Evolutionary conservation across 2,797 vertebrate genomes (phyloP), one percentile per base, ranked within the genome.

Genomic region (Staurois parvus): DNA sequence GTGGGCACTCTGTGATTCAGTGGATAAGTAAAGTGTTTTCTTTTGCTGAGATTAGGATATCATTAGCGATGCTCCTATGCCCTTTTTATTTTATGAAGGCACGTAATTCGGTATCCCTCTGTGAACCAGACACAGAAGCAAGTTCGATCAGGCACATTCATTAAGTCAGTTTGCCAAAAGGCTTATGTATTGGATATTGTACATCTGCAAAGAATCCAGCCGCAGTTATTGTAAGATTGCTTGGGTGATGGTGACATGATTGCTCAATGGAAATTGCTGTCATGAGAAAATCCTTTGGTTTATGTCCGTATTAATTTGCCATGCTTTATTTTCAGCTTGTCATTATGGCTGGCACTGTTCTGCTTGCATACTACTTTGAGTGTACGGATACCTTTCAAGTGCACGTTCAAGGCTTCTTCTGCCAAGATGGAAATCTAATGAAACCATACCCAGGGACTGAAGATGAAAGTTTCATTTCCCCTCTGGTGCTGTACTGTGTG

Each of bases 331-430:
- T 96, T 93, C 97, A 99, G 98, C 95, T 99, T 66, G 97, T 99
- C 93, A 99, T 99, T 93, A 99, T 99, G 97, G 97, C 98, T 59
- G 97, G 97, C 90, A 99, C 97, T 17, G 96, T 98, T 91, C 93
- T 99, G 92, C 94, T 99, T 84, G 96, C 97, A 89, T 99, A 99
- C 95, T 99, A 99, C 94, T 97, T 99, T 85, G 98, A 99, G 91
- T 99, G 97, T 95, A 99, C 98, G 0, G 95, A 98, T 92, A 96
- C 96, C 88, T 99, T 99, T 88, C 94, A 97, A 89, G 96, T 99
- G 89, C 97, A 99, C 76, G 91, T 99, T 92, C 98, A 99, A 93
- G 98, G 98, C 32, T 99, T 99, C 95, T 99, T 99, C 96, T 99
- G 98, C 87, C 97, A 98, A 74, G 98, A 99, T 0, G 96, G 97